Evolutionary conservation across 2,797 vertebrate species (phyloP).

Genomic region (Sparus aurata): DNA sequence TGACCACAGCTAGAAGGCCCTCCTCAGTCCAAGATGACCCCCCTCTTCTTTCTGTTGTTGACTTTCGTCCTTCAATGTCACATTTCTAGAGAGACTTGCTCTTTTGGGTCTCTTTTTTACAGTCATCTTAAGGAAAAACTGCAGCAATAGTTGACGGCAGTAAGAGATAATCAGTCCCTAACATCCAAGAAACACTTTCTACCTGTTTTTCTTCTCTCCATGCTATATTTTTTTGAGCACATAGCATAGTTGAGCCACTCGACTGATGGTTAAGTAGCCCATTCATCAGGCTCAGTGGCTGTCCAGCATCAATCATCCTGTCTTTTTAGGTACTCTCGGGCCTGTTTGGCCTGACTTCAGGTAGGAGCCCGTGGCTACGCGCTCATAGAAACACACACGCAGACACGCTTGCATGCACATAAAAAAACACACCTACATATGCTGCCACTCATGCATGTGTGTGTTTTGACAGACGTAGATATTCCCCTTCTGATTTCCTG

Average conservation of each 20-base stretch:
- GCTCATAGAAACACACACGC: conserved; percentile 45
- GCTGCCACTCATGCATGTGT: conserved; percentile 58
- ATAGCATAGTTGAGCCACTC: conserved; percentile 52
- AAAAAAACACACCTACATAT: conserved; percentile 62
- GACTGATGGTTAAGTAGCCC: conserved; percentile 70
- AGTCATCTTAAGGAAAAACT: conserved; percentile 22
- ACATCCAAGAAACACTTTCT: conserved; percentile 16
- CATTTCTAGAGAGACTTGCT: conserved; percentile 33
- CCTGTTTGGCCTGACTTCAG: conserved; percentile 59
- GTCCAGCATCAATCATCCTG: conserved; percentile 78
- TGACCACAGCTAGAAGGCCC: conserved; percentile 65
- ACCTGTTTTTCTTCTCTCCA: conserved; percentile 42
- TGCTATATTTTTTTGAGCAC: conserved; percentile 44
- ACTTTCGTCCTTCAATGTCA: conserved; percentile 31
- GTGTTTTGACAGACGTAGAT: conserved; percentile 52
- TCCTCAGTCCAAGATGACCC: conserved; percentile 65
- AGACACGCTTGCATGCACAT: conserved; percentile 44
- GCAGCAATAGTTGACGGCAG: conserved; percentile 32
- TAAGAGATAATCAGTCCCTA: conserved; percentile 22
- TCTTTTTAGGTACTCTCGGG: conserved; percentile 57
- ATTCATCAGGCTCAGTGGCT: conserved; percentile 79
- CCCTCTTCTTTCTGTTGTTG: conserved; percentile 36
- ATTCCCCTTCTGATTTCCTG: conserved; percentile 60
- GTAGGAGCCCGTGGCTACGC: conserved; percentile 37
- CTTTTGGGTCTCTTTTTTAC: conserved; percentile 57